phyloP scores from a whole-genome alignment of 23 tunicate genomes.

The Ciona savignyi region DNA sequence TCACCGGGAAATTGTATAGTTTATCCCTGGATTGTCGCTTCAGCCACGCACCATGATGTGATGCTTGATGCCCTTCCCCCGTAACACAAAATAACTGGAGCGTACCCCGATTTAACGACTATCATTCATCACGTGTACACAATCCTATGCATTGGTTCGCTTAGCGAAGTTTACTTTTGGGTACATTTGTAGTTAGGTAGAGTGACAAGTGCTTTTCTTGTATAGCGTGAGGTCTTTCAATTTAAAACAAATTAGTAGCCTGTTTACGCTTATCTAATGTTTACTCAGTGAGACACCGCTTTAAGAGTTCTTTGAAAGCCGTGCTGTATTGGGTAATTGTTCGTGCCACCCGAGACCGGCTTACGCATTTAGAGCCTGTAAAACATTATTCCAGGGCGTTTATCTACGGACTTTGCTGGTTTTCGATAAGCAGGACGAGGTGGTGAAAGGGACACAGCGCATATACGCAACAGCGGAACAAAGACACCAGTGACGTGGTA shows the following conservation, averaged over 20 bases:
- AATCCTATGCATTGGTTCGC: neutral
- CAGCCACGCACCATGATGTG: neutral
- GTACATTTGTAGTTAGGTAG: no score
- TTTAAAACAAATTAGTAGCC: neutral
- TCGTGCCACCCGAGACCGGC: neutral
- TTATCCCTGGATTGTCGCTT: neutral
- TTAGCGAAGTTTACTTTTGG: neutral
- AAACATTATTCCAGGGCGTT: neutral
- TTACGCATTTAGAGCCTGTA: neutral
- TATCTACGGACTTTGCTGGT: neutral
- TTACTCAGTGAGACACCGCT: neutral
- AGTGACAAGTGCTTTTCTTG: no score
- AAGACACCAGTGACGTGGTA: constrained; percentile 1
- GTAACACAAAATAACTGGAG: neutral
- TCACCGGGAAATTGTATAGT: neutral
- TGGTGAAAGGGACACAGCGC: neutral
- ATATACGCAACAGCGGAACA: neutral
- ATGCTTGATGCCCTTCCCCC: neutral
- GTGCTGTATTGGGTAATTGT: neutral
- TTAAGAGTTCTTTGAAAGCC: neutral
- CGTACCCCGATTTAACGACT: neutral
- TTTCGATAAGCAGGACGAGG: neutral
- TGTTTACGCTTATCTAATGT: neutral
- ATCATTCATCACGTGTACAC: neutral
- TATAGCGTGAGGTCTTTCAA: neutral